Conservation (phyloP, 2,797 vertebrate genomes). For the Danio aesculapii region DNA sequence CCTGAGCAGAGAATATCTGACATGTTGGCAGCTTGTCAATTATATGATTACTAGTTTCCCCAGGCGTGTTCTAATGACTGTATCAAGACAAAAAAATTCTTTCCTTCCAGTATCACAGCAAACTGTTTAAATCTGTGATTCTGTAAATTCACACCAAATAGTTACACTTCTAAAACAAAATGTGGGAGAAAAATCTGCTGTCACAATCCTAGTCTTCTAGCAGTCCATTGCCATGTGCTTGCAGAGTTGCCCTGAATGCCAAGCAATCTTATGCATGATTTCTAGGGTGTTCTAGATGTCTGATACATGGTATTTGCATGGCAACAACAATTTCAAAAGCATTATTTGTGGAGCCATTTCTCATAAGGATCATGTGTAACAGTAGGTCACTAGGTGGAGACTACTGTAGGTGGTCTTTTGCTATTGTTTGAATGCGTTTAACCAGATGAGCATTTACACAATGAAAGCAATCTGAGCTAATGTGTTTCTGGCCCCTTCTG, state of each 20-base stretch:
- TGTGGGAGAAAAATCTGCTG: not conserved
- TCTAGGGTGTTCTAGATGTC: not conserved
- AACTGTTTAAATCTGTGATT: slow-evolving; percentile 1
- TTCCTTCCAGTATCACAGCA: not conserved
- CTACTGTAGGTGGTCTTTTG: too few relatives aligned
- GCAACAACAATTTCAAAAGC: too few relatives aligned
- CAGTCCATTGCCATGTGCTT: not conserved
- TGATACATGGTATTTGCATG: too few relatives aligned
- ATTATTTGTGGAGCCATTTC: too few relatives aligned
- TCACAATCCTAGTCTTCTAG: not conserved
- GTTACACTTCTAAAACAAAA: not conserved
- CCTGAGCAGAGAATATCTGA: slow-evolving; percentile 36
- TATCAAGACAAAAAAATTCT: slow-evolving; percentile 3
- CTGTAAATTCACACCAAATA: not conserved
- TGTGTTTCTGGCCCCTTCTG: too few relatives aligned
- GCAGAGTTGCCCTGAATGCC: not conserved
- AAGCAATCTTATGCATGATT: too few relatives aligned
- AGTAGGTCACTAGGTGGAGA: too few relatives aligned
- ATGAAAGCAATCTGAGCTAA: too few relatives aligned
- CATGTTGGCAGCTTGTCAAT: slow-evolving; percentile 55
- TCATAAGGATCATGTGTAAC: too few relatives aligned
- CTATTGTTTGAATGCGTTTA: too few relatives aligned
- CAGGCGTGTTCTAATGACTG: slow-evolving; percentile 30
- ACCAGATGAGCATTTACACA: too few relatives aligned
- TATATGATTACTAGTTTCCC: slow-evolving; percentile 31